Conservation (phyloP, 2,797 vertebrate genomes). For the Sphenopsis melanotis region DNA sequence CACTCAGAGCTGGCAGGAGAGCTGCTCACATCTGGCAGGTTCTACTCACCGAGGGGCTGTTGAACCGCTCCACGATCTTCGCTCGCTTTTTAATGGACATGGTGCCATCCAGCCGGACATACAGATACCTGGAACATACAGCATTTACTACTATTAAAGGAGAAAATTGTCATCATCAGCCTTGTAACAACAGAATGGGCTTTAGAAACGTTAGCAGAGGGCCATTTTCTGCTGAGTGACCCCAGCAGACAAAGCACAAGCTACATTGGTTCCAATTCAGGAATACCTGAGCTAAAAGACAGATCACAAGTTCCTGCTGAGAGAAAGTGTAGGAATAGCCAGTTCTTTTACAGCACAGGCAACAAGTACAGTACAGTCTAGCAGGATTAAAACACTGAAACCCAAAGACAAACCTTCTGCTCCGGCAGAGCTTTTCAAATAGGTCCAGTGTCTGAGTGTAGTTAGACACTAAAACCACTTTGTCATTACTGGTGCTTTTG, state of each 20-base stretch:
- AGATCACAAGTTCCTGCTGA: neutral
- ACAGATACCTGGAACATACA: constrained; percentile 82
- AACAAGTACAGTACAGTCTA: neutral
- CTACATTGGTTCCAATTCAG: neutral
- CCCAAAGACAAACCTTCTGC: constrained; percentile 79
- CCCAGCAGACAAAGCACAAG: neutral
- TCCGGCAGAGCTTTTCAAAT: constrained; percentile 93
- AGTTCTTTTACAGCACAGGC: neutral
- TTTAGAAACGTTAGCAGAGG: neutral
- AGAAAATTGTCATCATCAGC: neutral
- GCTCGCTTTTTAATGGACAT: constrained; percentile 99
- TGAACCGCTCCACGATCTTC: constrained; percentile 93
- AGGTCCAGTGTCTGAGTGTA: constrained; percentile 97
- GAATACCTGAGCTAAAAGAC: neutral
- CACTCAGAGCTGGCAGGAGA: neutral
- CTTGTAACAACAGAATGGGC: neutral
- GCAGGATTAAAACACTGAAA: neutral
- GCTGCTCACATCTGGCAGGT: neutral
- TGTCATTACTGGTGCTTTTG: constrained; percentile 86
- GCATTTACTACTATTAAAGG: neutral
- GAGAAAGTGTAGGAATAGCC: neutral
- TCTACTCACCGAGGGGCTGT: constrained; percentile 84
- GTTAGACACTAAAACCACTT: constrained; percentile 96
- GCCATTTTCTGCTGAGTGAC: neutral
- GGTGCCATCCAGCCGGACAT: constrained; percentile 92